Conservation (phyloP, 1,140 invertebrate genomes). For the Danaus plexippus region DNA sequence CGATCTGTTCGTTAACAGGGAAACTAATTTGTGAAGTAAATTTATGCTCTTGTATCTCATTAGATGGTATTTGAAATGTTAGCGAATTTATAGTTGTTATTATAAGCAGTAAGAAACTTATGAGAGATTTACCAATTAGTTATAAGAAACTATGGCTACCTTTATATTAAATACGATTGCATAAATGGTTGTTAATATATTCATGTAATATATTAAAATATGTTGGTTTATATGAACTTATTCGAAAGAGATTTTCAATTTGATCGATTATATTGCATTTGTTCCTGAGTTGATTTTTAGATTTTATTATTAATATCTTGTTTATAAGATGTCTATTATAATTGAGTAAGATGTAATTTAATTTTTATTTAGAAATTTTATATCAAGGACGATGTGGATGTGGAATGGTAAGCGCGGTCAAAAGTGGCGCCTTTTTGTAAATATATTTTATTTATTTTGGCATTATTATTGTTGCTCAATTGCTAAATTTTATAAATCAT, state of each 20-base stretch:
- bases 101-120: constrained; percentile 54
- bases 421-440: constrained; percentile 34
- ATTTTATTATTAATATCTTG: constrained; percentile 65
- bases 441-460: constrained; percentile 45
- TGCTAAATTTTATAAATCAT: constrained; percentile 28
- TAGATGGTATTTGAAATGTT: constrained; percentile 68
- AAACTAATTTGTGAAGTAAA: constrained; percentile 55
- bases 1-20: constrained; percentile 34
- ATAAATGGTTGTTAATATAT: constrained; percentile 69
- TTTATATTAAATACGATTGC: constrained; percentile 54
- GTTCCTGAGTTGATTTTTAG: constrained; percentile 70
- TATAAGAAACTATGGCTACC: constrained; percentile 64
- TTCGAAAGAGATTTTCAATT: constrained; percentile 49
- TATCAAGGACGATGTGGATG: constrained; percentile 46
- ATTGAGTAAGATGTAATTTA: constrained; percentile 59
- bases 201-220: constrained; percentile 63
- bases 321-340: constrained; percentile 58
- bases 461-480: constrained; percentile 35
- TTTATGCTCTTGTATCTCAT: constrained; percentile 68
- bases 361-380: constrained; percentile 37
- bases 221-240: constrained; percentile 58
- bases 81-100: constrained; percentile 68
- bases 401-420: constrained; percentile 21
- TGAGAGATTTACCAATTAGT: constrained; percentile 69
- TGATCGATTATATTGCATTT: constrained; percentile 70